Percentiles rank a stretch among this genome's conserved stretches.
Evolutionary conservation across 2,888 invertebrate genomes (phyloP).

Genomic region (Lasioglossum oenotherae): DNA sequence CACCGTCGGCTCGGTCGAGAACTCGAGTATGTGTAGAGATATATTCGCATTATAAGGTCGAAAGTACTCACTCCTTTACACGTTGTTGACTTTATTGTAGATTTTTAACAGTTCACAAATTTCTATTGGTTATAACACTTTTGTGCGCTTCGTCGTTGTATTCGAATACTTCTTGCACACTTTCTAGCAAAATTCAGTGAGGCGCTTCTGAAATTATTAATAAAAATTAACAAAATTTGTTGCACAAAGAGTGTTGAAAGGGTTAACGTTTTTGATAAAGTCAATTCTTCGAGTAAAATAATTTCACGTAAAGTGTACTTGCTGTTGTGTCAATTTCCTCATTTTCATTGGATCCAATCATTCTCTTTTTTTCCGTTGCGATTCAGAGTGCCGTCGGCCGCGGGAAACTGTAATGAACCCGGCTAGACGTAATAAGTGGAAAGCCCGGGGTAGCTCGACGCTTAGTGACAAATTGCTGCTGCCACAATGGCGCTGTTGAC

Average conservation of each 20-base stretch:
- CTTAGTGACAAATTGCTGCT: constrained; percentile 66
- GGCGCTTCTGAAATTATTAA: too few species aligned
- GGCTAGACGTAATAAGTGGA: constrained; percentile 64
- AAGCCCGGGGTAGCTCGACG: constrained; percentile 43
- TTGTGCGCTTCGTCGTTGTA: background rate
- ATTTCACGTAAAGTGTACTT: background rate
- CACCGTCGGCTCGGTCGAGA: background rate
- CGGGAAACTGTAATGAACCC: constrained; percentile 59
- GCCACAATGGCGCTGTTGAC: constrained; percentile 68
- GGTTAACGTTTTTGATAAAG: background rate
- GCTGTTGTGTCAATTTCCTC: background rate
- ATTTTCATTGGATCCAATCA: background rate
- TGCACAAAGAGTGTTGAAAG: too few species aligned
- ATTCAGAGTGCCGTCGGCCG: constrained; percentile 22
- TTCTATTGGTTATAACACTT: background rate
- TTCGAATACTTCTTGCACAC: background rate
- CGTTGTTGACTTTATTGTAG: background rate
- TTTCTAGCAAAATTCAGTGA: background rate
- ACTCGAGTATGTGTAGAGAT: background rate
- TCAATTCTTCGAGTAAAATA: background rate
- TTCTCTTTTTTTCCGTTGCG: constrained; percentile 7
- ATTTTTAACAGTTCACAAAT: background rate
- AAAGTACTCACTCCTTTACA: background rate
- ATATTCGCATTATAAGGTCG: background rate
- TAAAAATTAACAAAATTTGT: background rate